Conservation (phyloP, 53 echinoderm and acorn worm genomes). For the Actinopyga echinites region DNA sequence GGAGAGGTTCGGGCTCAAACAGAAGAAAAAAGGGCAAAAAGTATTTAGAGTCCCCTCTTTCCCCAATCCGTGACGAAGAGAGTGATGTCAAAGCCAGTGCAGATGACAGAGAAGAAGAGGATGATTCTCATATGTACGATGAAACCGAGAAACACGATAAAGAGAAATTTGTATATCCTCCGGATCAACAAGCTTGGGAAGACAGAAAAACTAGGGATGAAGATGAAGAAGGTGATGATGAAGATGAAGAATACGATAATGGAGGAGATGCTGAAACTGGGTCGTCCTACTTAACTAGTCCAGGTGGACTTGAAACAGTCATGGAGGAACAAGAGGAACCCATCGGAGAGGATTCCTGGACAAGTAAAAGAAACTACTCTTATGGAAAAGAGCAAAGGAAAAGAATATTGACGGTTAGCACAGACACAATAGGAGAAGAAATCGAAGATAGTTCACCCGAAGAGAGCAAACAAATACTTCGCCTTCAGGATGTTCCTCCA, state of each 20-base stretch:
- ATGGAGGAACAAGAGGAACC: constrained; percentile 88
- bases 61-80: constrained; percentile 95
- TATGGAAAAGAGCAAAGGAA: constrained; percentile 17
- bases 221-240: constrained; percentile 40
- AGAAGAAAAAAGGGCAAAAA: constrained; percentile 35
- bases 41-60: constrained; percentile 79
- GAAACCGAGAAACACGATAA: not conserved
- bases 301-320: constrained; percentile 79
- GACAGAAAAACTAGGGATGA: constrained; percentile 12
- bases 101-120: constrained; percentile 22
- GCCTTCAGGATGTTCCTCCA: constrained; percentile 4
- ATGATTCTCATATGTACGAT: constrained; percentile 51
- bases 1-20: constrained; percentile 30
- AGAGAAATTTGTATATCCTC: constrained; percentile 34
- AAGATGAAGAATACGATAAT: not conserved
- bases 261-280: not conserved
- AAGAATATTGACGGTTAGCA: constrained; percentile 5
- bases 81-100: constrained; percentile 47
- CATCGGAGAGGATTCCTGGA: constrained; percentile 41
- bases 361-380: constrained; percentile 34
- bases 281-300: constrained; percentile 33
- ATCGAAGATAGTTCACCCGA: constrained; percentile 45
- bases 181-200: not conserved
- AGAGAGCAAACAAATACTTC: constrained; percentile 33
- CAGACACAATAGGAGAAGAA: constrained; percentile 1